These are phyloP conservation scores for Oryctolagus cuniculus DNA, from an alignment of 2,113 vertebrate genomes.

Conservation along the genomic window DNA sequence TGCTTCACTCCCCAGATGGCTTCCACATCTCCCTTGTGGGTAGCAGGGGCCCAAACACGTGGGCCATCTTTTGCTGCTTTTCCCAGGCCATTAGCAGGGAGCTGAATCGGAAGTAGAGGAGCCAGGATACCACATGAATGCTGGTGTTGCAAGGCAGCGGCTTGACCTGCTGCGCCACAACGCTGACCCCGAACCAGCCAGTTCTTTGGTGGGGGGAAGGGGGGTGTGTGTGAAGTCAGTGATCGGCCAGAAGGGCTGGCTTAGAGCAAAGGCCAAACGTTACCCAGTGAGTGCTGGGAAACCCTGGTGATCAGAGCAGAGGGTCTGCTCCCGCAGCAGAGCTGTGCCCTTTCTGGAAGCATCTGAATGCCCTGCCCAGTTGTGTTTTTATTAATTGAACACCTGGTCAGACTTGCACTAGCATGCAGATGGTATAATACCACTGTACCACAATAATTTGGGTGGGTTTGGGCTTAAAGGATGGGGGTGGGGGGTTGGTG, in stretches of 20 bases:
- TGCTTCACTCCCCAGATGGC: too few species aligned
- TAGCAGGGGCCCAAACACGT: too few species aligned
- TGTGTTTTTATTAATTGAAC: constrained; percentile 1
- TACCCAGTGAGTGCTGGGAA: background rate
- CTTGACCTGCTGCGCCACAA: too few species aligned
- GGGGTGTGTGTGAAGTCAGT: constrained; percentile 11
- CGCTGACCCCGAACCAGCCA: background rate
- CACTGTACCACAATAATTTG: background rate
- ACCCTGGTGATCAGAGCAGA: background rate
- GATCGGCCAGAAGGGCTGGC: background rate
- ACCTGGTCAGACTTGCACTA: background rate
- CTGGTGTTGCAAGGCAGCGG: too few species aligned
- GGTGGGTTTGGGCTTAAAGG: background rate
- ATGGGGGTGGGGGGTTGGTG: background rate
- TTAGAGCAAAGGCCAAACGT: constrained; percentile 12
- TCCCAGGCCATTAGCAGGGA: too few species aligned
- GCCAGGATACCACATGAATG: too few species aligned
- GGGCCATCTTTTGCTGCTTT: too few species aligned
- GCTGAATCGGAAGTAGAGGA: too few species aligned
- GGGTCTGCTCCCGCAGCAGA: background rate
- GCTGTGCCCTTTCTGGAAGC: background rate
- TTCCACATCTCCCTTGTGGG: too few species aligned
- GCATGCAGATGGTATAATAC: background rate
- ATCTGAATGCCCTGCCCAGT: background rate
- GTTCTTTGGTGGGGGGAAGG: background rate